Conservation (phyloP, 2,888 invertebrate species). For the Laothoe populi region DNA sequence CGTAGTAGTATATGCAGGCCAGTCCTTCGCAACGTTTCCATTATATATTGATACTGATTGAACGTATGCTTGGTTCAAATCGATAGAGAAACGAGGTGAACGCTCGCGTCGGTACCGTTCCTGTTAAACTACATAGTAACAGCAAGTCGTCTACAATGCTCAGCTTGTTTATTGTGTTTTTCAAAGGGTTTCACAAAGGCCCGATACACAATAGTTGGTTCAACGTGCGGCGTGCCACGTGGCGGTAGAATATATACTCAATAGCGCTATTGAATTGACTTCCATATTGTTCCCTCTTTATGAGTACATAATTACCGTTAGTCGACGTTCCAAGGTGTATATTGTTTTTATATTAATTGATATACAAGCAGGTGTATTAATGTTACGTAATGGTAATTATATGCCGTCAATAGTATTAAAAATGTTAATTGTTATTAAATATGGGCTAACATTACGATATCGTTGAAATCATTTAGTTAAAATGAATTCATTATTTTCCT, state of each 20-base stretch:
- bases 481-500: neutral
- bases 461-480: neutral
- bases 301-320: slow-evolving; percentile 22
- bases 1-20: neutral
- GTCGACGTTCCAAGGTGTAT: slow-evolving; percentile 9
- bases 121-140: slow-evolving; percentile 34
- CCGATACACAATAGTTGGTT: slow-evolving; percentile 49
- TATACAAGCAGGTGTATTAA: neutral
- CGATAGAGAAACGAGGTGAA: slow-evolving; percentile 30
- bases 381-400: neutral
- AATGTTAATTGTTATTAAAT: neutral
- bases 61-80: slow-evolving; percentile 9
- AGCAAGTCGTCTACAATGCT: slow-evolving; percentile 56
- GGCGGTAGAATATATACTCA: slow-evolving; percentile 40
- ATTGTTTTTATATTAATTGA: slow-evolving; percentile 9
- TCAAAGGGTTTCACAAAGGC: slow-evolving; percentile 66
- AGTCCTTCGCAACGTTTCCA: slow-evolving; percentile 10
- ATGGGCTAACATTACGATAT: neutral
- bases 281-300: slow-evolving; percentile 34
- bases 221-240: slow-evolving; percentile 18
- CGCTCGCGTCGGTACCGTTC: slow-evolving; percentile 37
- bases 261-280: slow-evolving; percentile 44
- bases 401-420: neutral
- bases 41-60: slow-evolving; percentile 25
- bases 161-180: slow-evolving; percentile 64